Evolutionary conservation across 2,888 invertebrate species (phyloP).

Genomic region (Troides helena): DNA sequence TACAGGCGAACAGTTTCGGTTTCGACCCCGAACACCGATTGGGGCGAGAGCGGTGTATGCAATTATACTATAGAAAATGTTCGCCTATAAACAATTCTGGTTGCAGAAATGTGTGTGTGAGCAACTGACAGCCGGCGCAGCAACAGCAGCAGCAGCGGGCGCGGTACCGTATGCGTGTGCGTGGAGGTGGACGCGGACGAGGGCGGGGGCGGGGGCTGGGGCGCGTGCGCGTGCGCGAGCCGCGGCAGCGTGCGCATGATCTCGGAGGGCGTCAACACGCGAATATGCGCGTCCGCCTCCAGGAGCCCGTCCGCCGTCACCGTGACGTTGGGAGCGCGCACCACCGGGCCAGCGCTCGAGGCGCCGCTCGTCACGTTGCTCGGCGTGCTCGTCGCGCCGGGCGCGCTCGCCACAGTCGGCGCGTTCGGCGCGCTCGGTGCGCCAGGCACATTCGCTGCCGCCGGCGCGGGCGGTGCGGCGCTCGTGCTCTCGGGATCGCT

Average conservation of each 20-base stretch:
- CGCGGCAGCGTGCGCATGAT: slow-evolving; percentile 95
- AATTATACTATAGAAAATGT: background rate
- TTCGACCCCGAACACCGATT: too few species aligned
- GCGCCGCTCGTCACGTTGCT: slow-evolving; percentile 34
- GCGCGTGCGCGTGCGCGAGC: slow-evolving; percentile 86
- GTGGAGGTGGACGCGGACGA: slow-evolving; percentile 42
- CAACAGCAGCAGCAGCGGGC: slow-evolving; percentile 35
- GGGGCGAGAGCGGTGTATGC: background rate
- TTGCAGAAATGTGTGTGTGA: slow-evolving; percentile 27
- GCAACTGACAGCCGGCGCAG: slow-evolving; percentile 36
- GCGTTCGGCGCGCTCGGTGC: slow-evolving; percentile 44
- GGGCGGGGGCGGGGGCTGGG: slow-evolving; percentile 45
- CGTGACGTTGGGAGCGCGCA: slow-evolving; percentile 85
- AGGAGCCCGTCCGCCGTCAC: slow-evolving; percentile 82
- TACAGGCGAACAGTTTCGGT: background rate
- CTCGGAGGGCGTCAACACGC: slow-evolving; percentile 93
- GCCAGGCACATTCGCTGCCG: slow-evolving; percentile 55
- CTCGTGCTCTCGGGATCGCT: slow-evolving; percentile 35
- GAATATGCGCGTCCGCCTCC: slow-evolving; percentile 89
- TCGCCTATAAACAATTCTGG: background rate
- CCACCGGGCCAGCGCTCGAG: slow-evolving; percentile 47
- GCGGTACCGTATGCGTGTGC: slow-evolving; percentile 33
- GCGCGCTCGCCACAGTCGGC: slow-evolving; percentile 35
- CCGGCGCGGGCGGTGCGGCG: slow-evolving; percentile 35
- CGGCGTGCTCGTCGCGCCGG: slow-evolving; percentile 57